Evolutionary conservation across 2,797 vertebrate species (phyloP).

Genomic region (Diceros bicornis): DNA sequence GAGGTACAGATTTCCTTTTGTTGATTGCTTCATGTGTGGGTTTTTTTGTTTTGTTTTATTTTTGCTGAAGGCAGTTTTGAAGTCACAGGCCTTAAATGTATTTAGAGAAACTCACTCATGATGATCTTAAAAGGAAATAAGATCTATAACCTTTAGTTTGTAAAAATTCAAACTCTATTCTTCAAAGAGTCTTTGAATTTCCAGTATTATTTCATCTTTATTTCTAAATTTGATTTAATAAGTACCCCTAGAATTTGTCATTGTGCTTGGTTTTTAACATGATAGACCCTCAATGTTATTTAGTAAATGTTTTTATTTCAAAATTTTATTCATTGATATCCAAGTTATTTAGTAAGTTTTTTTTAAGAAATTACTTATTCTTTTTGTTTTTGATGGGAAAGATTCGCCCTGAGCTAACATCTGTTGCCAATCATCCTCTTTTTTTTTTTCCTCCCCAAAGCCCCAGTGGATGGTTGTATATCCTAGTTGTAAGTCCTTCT

Average conservation of each 20-base stretch:
- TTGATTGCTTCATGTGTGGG: not conserved
- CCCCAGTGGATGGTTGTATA: too few relatives aligned
- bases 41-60: not conserved
- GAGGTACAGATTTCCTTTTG: not conserved
- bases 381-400: too few relatives aligned
- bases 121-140: not conserved
- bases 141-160: not conserved
- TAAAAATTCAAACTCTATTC: not conserved
- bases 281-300: not conserved
- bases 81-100: not conserved
- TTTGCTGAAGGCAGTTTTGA: not conserved
- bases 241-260: not conserved
- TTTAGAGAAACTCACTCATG: not conserved
- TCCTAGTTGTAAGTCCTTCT: too few relatives aligned
- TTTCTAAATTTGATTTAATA: conserved; percentile 32
- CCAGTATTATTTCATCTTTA: not conserved
- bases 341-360: not conserved
- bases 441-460: too few relatives aligned
- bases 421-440: too few relatives aligned
- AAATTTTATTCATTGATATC: too few relatives aligned
- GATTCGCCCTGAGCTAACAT: too few relatives aligned
- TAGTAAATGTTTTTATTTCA: not conserved
- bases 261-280: not conserved
- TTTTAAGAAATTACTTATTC: too few relatives aligned
- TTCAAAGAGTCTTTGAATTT: conserved; percentile 26